Evolutionary conservation across 2,888 invertebrate genomes (phyloP).

Genomic region (Augiades crinisus): DNA sequence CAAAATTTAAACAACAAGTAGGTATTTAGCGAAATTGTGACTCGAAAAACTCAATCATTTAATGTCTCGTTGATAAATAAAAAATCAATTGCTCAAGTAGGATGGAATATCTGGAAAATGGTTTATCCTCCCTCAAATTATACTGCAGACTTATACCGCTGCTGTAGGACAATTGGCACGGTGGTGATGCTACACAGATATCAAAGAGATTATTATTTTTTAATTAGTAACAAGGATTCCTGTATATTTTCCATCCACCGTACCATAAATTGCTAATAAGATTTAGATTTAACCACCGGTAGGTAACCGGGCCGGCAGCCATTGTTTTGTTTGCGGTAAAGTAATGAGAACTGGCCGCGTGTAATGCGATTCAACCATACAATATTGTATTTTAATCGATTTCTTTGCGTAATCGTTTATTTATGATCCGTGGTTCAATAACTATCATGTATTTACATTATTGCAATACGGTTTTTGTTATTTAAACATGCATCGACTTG

Average conservation of each 20-base stretch:
- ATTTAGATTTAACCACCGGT: conserved; percentile 1
- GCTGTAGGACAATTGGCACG: too few species aligned
- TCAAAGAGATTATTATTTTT: background rate
- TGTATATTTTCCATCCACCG: background rate
- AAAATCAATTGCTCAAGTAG: too few species aligned
- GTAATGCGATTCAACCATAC: conserved; percentile 3
- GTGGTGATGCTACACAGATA: background rate
- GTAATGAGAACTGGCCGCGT: conserved; percentile 16
- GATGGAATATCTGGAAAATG: too few species aligned
- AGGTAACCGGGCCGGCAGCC: background rate
- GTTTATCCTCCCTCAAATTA: too few species aligned
- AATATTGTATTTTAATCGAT: conserved; percentile 18
- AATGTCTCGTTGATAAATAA: too few species aligned
- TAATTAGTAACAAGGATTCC: background rate
- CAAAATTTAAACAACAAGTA: too few species aligned
- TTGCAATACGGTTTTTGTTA: background rate
- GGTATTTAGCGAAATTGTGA: too few species aligned
- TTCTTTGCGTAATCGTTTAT: conserved; percentile 12
- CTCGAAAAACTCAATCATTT: too few species aligned
- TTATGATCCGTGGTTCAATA: conserved; percentile 7
- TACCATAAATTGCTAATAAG: background rate
- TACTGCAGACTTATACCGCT: too few species aligned
- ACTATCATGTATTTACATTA: conserved; percentile 5
- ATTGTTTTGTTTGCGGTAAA: background rate
- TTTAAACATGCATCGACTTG: background rate